Evolutionary conservation across 2,797 vertebrate genomes (phyloP).

Genomic region (Pseudopleuronectes americanus): DNA sequence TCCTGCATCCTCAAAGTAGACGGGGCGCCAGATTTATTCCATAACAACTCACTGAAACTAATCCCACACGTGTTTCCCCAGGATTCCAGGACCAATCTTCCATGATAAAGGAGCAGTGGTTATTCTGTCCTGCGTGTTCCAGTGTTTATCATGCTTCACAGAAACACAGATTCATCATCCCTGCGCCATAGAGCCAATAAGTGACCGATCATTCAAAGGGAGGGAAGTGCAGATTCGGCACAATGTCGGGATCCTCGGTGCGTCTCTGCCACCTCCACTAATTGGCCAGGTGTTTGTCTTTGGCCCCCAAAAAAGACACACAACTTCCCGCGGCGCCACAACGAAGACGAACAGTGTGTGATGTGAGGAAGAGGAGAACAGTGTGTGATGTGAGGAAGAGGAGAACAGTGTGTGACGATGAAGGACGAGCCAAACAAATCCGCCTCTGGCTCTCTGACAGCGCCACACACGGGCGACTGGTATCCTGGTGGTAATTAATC

Average conservation of each 20-base stretch:
- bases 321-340: conserved; percentile 47
- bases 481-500: conserved; percentile 67
- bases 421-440: conserved; percentile 72
- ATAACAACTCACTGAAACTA: conserved; percentile 41
- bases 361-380: conserved; percentile 39
- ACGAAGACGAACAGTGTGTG: conserved; percentile 54
- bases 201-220: conserved; percentile 80
- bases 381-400: conserved; percentile 50
- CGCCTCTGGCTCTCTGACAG: conserved; percentile 45
- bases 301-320: conserved; percentile 2
- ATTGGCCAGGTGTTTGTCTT: conserved; percentile 69
- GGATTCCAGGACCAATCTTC: conserved; percentile 35
- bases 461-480: conserved; percentile 28
- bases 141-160: conserved; percentile 20
- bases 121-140: conserved; percentile 17
- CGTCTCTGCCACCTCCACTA: conserved; percentile 64
- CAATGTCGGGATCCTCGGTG: conserved; percentile 54
- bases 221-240: conserved; percentile 79
- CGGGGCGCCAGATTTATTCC: conserved; percentile 36
- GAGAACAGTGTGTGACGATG: conserved; percentile 61
- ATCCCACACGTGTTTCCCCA: conserved; percentile 37
- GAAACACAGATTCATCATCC: conserved; percentile 78
- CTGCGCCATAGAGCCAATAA: conserved; percentile 70
- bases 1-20: conserved; percentile 23
- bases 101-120: conserved; percentile 51